phyloP scores from a whole-genome alignment of 2,888 invertebrate species.

The Oasisia sp. region DNA sequence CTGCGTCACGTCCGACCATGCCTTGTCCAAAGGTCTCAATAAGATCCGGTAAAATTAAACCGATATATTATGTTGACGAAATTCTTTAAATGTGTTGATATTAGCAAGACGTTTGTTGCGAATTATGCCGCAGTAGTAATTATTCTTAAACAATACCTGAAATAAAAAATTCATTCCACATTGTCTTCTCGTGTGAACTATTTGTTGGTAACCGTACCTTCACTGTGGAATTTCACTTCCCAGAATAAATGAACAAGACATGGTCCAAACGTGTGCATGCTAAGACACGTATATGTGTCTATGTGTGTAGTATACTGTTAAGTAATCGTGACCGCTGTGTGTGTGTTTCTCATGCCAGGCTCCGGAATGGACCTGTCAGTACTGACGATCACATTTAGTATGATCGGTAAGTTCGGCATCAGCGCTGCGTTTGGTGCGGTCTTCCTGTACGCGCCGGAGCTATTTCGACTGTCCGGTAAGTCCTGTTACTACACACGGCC shows the following conservation, averaged over 20 bases:
- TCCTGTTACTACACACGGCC: neutral
- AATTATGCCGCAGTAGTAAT: no score
- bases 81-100: no score
- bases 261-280: neutral
- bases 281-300: neutral
- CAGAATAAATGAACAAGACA: neutral
- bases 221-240: neutral
- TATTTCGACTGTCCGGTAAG: constrained; percentile 54
- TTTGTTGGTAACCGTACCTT: neutral
- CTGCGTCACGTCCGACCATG: no score
- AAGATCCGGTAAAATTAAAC: no score
- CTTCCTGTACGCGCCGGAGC: constrained; percentile 58
- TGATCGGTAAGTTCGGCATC: constrained; percentile 62
- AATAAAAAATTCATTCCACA: no score
- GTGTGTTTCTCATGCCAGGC: constrained; percentile 20
- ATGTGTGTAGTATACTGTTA: neutral
- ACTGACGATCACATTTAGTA: constrained; percentile 45
- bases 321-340: no score
- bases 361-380: constrained; percentile 30
- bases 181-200: neutral
- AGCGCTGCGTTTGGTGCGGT: constrained; percentile 58
- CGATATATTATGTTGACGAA: no score
- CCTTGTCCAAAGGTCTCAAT: no score
- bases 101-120: no score
- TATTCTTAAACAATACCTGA: no score